Conservation (phyloP, 2,113 vertebrate genomes). For the Corvus hawaiiensis region DNA sequence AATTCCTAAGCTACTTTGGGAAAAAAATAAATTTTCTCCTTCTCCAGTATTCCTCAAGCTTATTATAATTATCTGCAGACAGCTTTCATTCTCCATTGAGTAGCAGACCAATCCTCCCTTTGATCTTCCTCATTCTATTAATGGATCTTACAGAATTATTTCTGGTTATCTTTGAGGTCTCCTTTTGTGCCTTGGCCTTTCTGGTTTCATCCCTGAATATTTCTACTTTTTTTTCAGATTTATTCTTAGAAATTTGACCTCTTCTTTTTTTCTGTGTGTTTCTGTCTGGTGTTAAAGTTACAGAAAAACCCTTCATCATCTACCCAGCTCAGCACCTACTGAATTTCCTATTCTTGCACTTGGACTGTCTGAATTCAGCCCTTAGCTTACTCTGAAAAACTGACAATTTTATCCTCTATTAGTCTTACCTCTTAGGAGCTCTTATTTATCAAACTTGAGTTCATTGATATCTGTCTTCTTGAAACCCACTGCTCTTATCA, state of each 20-base stretch:
- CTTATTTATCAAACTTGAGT: not conserved
- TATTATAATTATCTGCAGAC: conserved; percentile 31
- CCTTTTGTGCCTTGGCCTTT: not conserved
- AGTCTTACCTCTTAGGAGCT: not conserved
- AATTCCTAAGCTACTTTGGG: not conserved
- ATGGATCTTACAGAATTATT: conserved; percentile 24
- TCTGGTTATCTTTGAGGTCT: conserved; percentile 52
- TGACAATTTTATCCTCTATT: not conserved
- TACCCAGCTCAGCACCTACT: not conserved
- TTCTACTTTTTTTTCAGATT: not conserved
- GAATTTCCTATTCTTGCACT: not conserved
- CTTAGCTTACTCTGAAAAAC: not conserved
- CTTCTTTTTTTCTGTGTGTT: not conserved
- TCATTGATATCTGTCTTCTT: not conserved
- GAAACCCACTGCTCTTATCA: not conserved
- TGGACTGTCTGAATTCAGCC: not conserved
- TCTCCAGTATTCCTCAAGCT: not conserved
- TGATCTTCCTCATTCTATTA: conserved; percentile 40
- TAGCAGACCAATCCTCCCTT: not conserved
- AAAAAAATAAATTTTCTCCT: not conserved
- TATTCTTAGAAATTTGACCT: conserved; percentile 10
- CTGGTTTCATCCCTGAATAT: not conserved
- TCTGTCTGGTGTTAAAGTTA: not conserved
- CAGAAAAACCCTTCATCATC: not conserved
- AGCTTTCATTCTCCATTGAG: conserved; percentile 32